Base-by-base conservation (phyloP, 2,113 vertebrate species). In the Phylloscopus trochilus region DNA sequence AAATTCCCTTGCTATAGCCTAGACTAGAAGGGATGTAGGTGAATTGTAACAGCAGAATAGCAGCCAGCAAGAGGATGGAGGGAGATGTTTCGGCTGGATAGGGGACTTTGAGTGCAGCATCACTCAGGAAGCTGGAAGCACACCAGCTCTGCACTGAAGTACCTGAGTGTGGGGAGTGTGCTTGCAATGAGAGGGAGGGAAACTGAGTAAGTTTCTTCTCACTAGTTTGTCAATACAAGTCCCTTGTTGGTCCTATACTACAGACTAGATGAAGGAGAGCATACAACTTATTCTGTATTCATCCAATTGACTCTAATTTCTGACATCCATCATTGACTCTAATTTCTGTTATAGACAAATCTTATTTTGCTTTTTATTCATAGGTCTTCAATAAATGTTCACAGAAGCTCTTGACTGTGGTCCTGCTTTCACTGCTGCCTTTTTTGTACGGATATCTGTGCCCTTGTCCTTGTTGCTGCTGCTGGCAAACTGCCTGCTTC, bases 371-470 rank as follows among this genome's bases (percentile, higher is more conserved):
- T 93, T 94, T 92, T 88, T 69, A 67, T 83, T 64, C 64, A 28
- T 87, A 92, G 60, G 56, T 89, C 44, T 52, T 75, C 87, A 69
- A 20, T 91, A 89, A 95, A 78, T 56, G 13, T 43, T 75, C 52
- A 24, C 52, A 76, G 84, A 87, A 91, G 59, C 19, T 72, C 76
- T 92, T 89, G 49, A 23, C 15, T 79, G 70, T 88, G 90, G 73
- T 14, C 7, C 11, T 23, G 9, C 21, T 49, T 93, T 93, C 55
- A 15, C 66, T 75, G 28, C 37, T 84, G 22, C 47, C 17, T 62
- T 18, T 83, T 90, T 78, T 72, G 15, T 82, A 30, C 84, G 64
- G 90, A 52, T 94, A 46, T 83, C 51, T 93, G 44, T 92, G 15
- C 26, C 56, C 37, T 81, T 89, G 52, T 79, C 16, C 66, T 70